Conservation (phyloP, 2,797 vertebrate genomes). For the Decapterus maruadsi region DNA sequence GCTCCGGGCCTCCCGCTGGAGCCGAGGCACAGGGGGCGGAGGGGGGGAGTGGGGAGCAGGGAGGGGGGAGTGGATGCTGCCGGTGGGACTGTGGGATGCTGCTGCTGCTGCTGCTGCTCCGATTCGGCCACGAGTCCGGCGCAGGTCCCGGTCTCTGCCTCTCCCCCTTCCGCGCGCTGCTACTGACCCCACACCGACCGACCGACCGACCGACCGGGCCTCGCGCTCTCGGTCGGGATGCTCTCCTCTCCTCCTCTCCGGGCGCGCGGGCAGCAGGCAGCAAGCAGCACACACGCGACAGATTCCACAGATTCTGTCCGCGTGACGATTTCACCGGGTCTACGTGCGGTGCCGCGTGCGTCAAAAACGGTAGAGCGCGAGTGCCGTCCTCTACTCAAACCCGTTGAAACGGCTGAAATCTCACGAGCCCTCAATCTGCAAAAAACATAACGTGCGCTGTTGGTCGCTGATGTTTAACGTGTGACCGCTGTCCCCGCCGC, state of each 20-base stretch:
- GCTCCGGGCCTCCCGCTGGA: conserved; percentile 78
- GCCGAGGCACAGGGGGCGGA: conserved; percentile 61
- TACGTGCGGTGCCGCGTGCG: conserved; percentile 65
- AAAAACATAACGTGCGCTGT: conserved; percentile 17
- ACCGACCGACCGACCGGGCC: conserved; percentile 38
- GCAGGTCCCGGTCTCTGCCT: conserved; percentile 16
- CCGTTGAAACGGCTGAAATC: conserved; percentile 50
- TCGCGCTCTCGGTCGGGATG: conserved; percentile 36
- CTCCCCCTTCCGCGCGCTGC: conserved; percentile 1
- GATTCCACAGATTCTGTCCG: conserved; percentile 65
- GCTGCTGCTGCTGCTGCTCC: background rate
- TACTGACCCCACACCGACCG: conserved; percentile 21
- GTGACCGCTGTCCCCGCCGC: conserved; percentile 60
- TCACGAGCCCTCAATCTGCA: conserved; percentile 57
- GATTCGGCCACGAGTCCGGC: conserved; percentile 56
- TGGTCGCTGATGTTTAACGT: conserved; percentile 53
- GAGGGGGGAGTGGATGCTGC: conserved; percentile 36
- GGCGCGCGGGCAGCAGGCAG: conserved; percentile 24
- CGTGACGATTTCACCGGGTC: conserved; percentile 72
- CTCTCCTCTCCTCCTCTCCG: conserved; percentile 15
- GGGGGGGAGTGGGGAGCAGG: no score
- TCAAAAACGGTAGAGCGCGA: conserved; percentile 61
- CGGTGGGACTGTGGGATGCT: conserved; percentile 47
- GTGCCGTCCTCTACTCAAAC: conserved; percentile 62
- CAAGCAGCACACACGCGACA: conserved; percentile 38